Evolutionary conservation across 2,888 invertebrate genomes (phyloP), one percentile per base, ranked within the genome.

Genomic region (Anarsia innoxiella): DNA sequence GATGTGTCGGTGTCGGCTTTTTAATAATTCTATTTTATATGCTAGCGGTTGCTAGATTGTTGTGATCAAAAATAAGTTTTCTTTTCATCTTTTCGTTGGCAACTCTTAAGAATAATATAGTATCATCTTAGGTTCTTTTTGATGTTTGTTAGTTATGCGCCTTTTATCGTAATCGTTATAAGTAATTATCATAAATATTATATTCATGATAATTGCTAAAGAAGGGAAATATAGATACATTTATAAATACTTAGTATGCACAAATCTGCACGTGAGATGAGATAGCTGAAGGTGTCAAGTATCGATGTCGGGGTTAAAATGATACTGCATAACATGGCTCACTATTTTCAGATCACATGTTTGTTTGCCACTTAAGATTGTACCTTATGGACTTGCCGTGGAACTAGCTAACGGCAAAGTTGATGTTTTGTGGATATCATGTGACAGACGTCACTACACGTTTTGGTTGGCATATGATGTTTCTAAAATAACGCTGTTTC

Each of bases 11-110:
- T 69, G 71, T 76, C 72, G 66, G 58, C 61, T 68, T 73, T 79
- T 75, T 77, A 77, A 77, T 76, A 77, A 69, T 78, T 66, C 65
- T 58, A 62, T 71, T 78, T 76, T 71, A 73, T 71, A 76, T 73
- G 71, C 67, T 50, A 53, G 59, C 42, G 59, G 61, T 61, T 68
- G 62, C 66, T 58, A 51, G 53, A 59, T 63, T 63, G 66, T 59
- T 58, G 61, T 56, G 66, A 75, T 75, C 68, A 77, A 76, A 78
- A 78, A 76, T 76, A 73, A 64, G 61, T 55, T 60, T 61, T 59
- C 70, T 62, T 78, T 78, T 78, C 77, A 78, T 77, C 75, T 78
- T 60, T 47, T 44, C 52, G 56, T 50, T 55, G 40, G 52, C 54
- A 49, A 48, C 49, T 45, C 45, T 51, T 51, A 56, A 47, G 51